phyloP scores from a whole-genome alignment of 2,888 invertebrate species.

The Drosophila leonis region DNA sequence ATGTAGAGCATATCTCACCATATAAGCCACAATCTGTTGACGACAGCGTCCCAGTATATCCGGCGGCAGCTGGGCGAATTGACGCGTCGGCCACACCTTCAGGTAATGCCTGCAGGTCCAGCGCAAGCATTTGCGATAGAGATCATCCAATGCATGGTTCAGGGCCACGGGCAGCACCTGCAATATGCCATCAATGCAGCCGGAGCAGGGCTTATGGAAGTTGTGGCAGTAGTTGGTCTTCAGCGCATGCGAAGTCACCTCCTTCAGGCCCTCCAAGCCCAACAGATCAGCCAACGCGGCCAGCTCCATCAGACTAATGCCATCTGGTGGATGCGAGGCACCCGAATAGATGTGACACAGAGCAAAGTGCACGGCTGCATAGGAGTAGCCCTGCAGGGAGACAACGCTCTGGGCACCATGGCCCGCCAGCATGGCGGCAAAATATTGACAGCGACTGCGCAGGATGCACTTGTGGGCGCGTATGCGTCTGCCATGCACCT shows the following conservation, averaged over 20 bases:
- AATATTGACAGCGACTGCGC: conserved; percentile 96
- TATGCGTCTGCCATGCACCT: conserved; percentile 93
- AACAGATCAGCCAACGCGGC: conserved; percentile 96
- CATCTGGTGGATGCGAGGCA: conserved; percentile 94
- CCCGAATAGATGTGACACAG: conserved; percentile 98
- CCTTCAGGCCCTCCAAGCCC: conserved; percentile 95
- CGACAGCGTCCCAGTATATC: conserved; percentile 94
- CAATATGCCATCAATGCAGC: conserved; percentile 94
- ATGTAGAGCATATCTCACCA: conserved; percentile 87
- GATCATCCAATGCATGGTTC: conserved; percentile 94
- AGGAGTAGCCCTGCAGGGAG: conserved; percentile 93
- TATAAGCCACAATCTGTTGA: conserved; percentile 92
- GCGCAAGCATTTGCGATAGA: conserved; percentile 93
- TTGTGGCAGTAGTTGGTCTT: conserved; percentile 96
- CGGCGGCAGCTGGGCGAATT: conserved; percentile 93
- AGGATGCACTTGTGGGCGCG: conserved; percentile 97
- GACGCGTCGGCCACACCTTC: conserved; percentile 95
- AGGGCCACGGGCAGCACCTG: conserved; percentile 95
- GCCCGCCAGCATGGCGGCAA: conserved; percentile 95
- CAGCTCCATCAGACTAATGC: conserved; percentile 93
- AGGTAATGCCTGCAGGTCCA: conserved; percentile 96
- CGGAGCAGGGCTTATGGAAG: conserved; percentile 96
- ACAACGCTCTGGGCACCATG: conserved; percentile 95
- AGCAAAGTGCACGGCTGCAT: conserved; percentile 94
- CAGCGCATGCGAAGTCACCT: conserved; percentile 94